Evolutionary conservation across 2,888 invertebrate genomes (phyloP).

Genomic region (Idaea biselata): DNA sequence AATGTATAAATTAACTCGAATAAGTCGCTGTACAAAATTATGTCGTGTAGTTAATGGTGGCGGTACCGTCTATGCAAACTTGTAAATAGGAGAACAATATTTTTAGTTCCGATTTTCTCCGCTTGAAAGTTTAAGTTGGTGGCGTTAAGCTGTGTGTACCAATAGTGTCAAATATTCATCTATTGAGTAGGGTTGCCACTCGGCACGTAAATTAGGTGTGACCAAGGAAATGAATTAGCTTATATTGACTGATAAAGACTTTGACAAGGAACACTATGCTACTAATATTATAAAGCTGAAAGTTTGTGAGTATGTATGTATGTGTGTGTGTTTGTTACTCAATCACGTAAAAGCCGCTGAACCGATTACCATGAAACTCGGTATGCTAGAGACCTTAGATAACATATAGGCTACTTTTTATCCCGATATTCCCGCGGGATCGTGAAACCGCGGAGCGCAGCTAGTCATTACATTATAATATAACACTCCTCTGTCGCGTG

Average conservation of each 20-base stretch:
- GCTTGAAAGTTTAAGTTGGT: background rate
- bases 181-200: background rate
- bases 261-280: background rate
- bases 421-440: no score
- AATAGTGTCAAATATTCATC: background rate
- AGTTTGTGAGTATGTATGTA: no score
- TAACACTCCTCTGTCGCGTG: no score
- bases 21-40: background rate
- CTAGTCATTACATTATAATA: no score
- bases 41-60: background rate
- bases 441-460: no score
- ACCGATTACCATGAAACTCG: no score
- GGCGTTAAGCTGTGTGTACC: background rate
- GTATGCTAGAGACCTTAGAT: no score
- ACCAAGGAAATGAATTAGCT: background rate
- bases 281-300: no score
- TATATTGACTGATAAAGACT: background rate
- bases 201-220: background rate
- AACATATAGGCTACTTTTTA: no score
- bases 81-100: background rate
- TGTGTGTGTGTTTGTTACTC: no score
- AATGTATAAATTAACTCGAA: background rate
- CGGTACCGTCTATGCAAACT: background rate
- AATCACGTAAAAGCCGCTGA: no score
- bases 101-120: background rate